phyloP scores from a whole-genome alignment of 2,888 invertebrate genomes.

The Globia sparganii region DNA sequence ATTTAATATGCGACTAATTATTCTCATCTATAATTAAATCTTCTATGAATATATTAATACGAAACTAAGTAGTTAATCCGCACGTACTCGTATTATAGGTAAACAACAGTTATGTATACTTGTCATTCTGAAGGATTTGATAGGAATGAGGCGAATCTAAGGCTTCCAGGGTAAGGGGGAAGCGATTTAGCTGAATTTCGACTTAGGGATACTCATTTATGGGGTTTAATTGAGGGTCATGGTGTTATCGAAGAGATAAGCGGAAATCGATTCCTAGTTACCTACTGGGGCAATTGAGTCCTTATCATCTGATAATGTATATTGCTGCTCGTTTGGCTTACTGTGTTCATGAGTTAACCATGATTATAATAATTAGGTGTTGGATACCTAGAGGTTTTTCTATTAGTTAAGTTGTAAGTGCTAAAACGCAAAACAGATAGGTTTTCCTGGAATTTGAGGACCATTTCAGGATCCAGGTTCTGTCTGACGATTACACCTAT shows the following conservation, averaged over 20 bases:
- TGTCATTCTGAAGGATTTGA: constrained; percentile 19
- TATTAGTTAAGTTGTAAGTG: not conserved
- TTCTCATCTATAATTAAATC: constrained; percentile 20
- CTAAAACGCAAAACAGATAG: not conserved
- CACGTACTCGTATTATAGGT: not conserved
- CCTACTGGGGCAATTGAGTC: constrained; percentile 21
- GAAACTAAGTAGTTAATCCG: constrained; percentile 8
- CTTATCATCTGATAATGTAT: constrained; percentile 15
- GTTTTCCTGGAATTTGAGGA: not conserved
- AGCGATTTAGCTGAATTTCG: constrained; percentile 36
- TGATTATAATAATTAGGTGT: not conserved
- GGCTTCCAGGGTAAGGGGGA: constrained; percentile 8
- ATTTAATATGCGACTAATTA: constrained; percentile 15
- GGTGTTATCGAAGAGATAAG: constrained; percentile 46
- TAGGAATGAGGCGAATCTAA: constrained; percentile 23
- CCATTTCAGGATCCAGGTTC: not conserved
- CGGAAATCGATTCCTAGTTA: constrained; percentile 44
- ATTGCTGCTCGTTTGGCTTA: not conserved
- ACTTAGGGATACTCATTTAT: constrained; percentile 47
- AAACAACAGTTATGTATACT: constrained; percentile 18
- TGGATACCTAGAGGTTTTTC: not conserved
- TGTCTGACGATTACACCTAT: not conserved
- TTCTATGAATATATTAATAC: constrained; percentile 19
- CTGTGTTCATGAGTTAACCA: not conserved
- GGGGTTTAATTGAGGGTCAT: constrained; percentile 50